Evolutionary conservation across 1,140 invertebrate genomes (phyloP), one percentile per base, ranked within the genome.

Genomic region (Sinonovacula constricta): DNA sequence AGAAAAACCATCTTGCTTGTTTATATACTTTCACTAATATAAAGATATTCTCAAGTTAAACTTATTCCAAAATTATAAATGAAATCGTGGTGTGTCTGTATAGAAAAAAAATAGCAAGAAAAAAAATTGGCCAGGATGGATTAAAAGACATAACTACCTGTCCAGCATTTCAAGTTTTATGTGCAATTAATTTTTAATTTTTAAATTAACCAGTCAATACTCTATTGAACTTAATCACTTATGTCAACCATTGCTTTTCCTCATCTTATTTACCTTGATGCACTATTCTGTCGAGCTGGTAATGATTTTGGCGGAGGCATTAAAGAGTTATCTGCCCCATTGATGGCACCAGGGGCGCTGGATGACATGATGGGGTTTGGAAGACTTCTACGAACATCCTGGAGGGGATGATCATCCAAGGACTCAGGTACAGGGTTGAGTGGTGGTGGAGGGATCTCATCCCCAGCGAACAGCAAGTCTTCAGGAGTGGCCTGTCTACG

Each of bases 381-480:
- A 34, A 53, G 36, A 22, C 7, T 7, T 18, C 18, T 18, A 18
- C 39, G 39, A 7, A 67, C 53, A 34, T 59, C 54, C 24, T 57
- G 28, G 24, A 62, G 34, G 10, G 7, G 24, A 18, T 74, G 75
- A 51, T 87, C 86, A 39, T 85, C 83, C 15, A 84, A 81, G 18
- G 83, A 79, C 63, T 88, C 85, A 33, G 83, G 70, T 7, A 88
- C 60, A 4, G 63, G 69, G 56, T 57, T 78, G 12, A 69, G 36
- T 56, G 49, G 36, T 31, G 7, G 36, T 65, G 69, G n/a, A 15
- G 56, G 33, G 14, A 60, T 67, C 18, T 62, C 33, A 36, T 53
- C 68, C 26, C 76, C 82, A 26, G 93, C 93, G 87, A 93, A 95
- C 31, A 95, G 90, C 57, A 95, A 89, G 85, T 95, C 95, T 76